phyloP scores from a whole-genome alignment of 2,113 vertebrate species.

The Rhinoderma darwinii region DNA sequence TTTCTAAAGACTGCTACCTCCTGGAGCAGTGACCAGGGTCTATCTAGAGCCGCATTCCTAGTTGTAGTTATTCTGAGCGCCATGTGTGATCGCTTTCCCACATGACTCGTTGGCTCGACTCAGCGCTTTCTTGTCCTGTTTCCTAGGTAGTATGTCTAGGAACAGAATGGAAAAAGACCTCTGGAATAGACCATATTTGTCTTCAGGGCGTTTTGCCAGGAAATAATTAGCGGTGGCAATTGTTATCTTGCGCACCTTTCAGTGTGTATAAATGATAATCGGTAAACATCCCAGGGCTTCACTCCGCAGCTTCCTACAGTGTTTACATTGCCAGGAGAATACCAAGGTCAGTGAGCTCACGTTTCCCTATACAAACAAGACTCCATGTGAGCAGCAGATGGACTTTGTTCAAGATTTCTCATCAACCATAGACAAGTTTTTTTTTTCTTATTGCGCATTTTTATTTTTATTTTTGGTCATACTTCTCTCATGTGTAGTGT shows the following conservation, averaged over 20 bases:
- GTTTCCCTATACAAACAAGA: conserved; percentile 24
- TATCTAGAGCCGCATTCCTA: neutral
- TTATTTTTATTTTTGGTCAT: too few species aligned
- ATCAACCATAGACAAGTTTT: neutral
- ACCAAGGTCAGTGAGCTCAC: conserved; percentile 42
- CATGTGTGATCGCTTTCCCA: neutral
- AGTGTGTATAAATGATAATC: conserved; percentile 11
- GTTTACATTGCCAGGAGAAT: conserved; percentile 35
- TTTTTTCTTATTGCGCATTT: neutral
- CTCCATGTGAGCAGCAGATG: conserved; percentile 17
- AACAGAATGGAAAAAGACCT: neutral
- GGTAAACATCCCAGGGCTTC: conserved; percentile 41
- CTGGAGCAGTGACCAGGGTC: too few species aligned
- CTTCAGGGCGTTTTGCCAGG: neutral
- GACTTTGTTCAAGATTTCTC: neutral
- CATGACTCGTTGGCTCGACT: neutral
- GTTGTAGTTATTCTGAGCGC: neutral
- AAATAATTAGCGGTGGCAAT: conserved; percentile 31
- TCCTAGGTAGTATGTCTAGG: neutral
- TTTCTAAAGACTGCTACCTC: too few species aligned
- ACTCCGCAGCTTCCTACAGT: neutral
- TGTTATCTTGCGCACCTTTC: conserved; percentile 36
- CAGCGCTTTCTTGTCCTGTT: neutral
- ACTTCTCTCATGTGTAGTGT: too few species aligned
- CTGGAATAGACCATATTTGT: conserved; percentile 7